Percentiles rank a stretch among this genome's conserved stretches.
These are phyloP conservation scores for Heliconius congener DNA, from an alignment of 1,140 invertebrate genomes.

Conservation along the genomic window DNA sequence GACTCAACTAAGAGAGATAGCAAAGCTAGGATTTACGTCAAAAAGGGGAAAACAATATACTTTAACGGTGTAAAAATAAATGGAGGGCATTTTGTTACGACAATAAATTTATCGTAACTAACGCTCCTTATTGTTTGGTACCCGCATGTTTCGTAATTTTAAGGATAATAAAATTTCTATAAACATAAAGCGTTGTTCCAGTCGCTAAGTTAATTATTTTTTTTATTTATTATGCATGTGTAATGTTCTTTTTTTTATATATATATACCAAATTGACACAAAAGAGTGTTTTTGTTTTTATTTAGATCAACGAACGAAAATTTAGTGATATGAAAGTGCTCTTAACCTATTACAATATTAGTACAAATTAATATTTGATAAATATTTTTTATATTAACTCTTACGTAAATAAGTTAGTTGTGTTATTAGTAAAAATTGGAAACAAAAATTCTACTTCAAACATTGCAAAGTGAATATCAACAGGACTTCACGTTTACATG, in stretches of 20 bases:
- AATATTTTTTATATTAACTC: slow-evolving; percentile 11
- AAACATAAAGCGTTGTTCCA: neutral
- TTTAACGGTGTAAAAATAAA: neutral
- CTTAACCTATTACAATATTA: slow-evolving; percentile 48
- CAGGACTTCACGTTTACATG: slow-evolving; percentile 52
- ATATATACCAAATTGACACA: slow-evolving; percentile 61
- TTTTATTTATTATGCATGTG: slow-evolving; percentile 46
- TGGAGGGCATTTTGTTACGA: neutral
- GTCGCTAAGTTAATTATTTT: slow-evolving; percentile 17
- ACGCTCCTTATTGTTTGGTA: neutral
- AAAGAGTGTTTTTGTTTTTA: slow-evolving; percentile 1
- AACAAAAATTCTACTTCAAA: neutral
- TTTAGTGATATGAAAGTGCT: slow-evolving; percentile 62
- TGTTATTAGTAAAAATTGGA: neutral
- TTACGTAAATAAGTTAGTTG: neutral
- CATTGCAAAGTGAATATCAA: slow-evolving; percentile 15
- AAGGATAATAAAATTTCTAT: neutral
- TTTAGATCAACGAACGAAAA: slow-evolving; percentile 52
- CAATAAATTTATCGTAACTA: neutral
- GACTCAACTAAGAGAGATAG: slow-evolving; percentile 15
- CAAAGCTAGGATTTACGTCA: slow-evolving; percentile 14
- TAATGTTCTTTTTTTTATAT: slow-evolving; percentile 9
- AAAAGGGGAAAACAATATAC: neutral
- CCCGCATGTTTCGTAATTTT: neutral
- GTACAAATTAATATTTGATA: slow-evolving; percentile 47